Evolutionary conservation across 2,797 vertebrate genomes (phyloP).

Genomic region (Notoglanidium macrostoma): DNA sequence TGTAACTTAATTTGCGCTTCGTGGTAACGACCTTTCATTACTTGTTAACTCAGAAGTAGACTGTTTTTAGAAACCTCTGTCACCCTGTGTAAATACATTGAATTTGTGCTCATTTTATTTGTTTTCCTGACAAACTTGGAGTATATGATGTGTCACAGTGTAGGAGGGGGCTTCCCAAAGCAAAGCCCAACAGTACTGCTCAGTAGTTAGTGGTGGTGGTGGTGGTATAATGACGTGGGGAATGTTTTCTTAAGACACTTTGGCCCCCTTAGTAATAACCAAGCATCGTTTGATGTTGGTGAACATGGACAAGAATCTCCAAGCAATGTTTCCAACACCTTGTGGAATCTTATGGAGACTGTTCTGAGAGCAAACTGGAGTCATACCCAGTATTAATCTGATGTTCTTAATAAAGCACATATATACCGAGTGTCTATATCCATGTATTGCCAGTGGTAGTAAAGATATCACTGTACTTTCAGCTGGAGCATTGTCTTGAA

Average conservation of each 20-base stretch:
- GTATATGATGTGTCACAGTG: background rate
- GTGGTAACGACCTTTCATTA: background rate
- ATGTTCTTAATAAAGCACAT: background rate
- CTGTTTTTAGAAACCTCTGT: background rate
- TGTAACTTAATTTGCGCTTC: background rate
- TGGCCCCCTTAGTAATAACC: background rate
- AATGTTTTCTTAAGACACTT: background rate
- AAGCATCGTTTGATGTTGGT: background rate
- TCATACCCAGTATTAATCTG: background rate
- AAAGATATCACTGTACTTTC: background rate
- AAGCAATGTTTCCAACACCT: background rate
- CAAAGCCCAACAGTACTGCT: background rate
- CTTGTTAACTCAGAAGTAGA: background rate
- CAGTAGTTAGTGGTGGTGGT: background rate
- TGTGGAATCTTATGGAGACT: background rate
- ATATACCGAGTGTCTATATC: background rate
- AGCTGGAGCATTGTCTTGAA: background rate
- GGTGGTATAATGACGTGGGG: background rate
- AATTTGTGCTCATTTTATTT: background rate
- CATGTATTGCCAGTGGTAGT: background rate
- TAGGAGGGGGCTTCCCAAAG: background rate
- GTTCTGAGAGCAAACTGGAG: background rate
- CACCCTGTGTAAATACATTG: background rate
- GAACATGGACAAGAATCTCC: background rate
- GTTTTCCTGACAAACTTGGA: background rate